Evolutionary conservation across 2,797 vertebrate genomes (phyloP).

Genomic region (Sciurus vulgaris): DNA sequence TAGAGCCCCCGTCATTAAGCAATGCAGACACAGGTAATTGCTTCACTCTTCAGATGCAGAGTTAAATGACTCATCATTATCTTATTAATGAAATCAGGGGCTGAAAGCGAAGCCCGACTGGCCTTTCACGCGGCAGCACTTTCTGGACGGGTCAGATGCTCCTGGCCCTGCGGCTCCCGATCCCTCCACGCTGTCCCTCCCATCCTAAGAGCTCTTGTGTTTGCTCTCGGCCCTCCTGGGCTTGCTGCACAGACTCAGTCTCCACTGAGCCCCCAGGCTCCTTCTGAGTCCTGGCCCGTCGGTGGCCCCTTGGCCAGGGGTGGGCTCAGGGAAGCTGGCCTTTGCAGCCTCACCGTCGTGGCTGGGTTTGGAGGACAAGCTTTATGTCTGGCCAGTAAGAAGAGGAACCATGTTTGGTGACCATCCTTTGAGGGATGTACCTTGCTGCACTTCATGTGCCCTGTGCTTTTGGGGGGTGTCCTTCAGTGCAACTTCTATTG

Average conservation of each 20-base stretch:
- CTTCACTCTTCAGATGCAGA: conserved; percentile 75
- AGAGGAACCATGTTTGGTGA: fast-evolving
- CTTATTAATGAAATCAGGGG: conserved; percentile 80
- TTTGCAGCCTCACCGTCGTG: no score
- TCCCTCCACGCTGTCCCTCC: neutral
- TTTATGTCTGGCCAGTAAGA: neutral
- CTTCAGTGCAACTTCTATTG: fast-evolving
- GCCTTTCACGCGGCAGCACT: conserved; percentile 1
- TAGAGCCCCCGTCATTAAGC: conserved; percentile 80
- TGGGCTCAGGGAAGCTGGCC: neutral
- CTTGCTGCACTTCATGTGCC: fast-evolving
- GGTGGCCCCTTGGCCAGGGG: neutral
- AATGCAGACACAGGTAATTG: conserved; percentile 83
- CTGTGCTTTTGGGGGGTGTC: fast-evolving
- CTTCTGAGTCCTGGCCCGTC: neutral
- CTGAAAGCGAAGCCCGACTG: conserved; percentile 26
- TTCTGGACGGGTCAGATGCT: conserved; percentile 45
- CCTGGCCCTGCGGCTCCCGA: neutral
- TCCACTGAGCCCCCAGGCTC: neutral
- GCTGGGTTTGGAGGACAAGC: neutral
- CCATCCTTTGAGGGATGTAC: fast-evolving
- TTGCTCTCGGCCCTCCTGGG: neutral
- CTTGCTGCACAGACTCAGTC: neutral
- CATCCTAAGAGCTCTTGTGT: fast-evolving
- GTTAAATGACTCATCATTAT: conserved; percentile 86